A percentile compares a stretch with the other conserved stretches of the same genome.
Conservation (phyloP, 1,140 invertebrate species). For the Berghia stephanieae region DNA sequence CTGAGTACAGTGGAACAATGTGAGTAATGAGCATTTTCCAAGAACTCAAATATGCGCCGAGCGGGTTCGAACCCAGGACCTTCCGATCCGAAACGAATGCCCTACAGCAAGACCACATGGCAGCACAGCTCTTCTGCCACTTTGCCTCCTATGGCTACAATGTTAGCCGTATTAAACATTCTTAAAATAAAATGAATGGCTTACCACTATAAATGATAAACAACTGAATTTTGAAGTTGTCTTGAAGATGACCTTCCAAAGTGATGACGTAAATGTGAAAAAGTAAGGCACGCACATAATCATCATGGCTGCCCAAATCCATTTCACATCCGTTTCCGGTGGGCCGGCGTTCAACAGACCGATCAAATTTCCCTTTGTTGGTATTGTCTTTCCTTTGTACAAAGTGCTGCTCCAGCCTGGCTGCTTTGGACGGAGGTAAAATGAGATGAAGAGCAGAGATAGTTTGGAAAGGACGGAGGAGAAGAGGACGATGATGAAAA, state of each 20-base stretch:
- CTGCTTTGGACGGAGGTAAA: slow-evolving; percentile 36
- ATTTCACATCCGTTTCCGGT: slow-evolving; percentile 34
- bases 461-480: slow-evolving; percentile 37
- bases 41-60: too few species aligned
- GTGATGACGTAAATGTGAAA: slow-evolving; percentile 39
- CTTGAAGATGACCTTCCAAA: slow-evolving; percentile 49
- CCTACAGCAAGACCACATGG: too few species aligned
- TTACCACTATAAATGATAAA: slow-evolving; percentile 41
- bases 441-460: slow-evolving; percentile 39
- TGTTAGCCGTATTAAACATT: too few species aligned
- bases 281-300: slow-evolving; percentile 47
- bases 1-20: too few species aligned
- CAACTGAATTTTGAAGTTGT: slow-evolving; percentile 37
- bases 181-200: slow-evolving; percentile 17
- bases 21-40: too few species aligned
- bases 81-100: not conserved
- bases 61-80: too few species aligned
- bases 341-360: slow-evolving; percentile 18
- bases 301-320: slow-evolving; percentile 52
- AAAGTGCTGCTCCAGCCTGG: not conserved
- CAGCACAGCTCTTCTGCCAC: too few species aligned
- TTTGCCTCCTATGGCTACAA: too few species aligned
- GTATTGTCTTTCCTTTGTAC: not conserved
- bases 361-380: too few species aligned
- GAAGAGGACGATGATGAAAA: slow-evolving; percentile 34